Base-by-base conservation (phyloP, 2,888 invertebrate species). In the Vannuccia rotundouncinata region DNA sequence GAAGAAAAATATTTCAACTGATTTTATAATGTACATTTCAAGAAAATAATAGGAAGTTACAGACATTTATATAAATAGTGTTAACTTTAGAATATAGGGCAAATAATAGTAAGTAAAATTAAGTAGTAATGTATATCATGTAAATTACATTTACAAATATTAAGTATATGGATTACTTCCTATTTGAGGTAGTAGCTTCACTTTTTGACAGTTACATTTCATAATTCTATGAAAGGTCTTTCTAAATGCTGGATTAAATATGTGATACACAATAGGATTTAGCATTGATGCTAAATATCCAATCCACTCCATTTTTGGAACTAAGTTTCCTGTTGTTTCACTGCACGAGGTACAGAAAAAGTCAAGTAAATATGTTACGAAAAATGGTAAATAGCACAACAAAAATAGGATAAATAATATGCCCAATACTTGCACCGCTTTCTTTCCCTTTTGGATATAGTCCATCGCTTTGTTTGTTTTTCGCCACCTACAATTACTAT, bases 241-340 rank as follows among this genome's bases (percentile, higher is more conserved):
- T 31, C 83, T 77, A 80, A 84, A 84, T 66, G 84, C 83, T 17
- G 83, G 83, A 79, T 84, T 84, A 81, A 84, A 84, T 30, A 84
- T 80, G 81, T 84, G 84, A 77, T 84, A 84, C 25, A 84, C 82
- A 80, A 84, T 83, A 30, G 84, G 84, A 78, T 84, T 84, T 31
- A 84, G 77, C 82, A 83, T 83, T 5, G 84, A 84, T 28, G 82
- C 83, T 30, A 82, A 82, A 81, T 84, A 84, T 1, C 82, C 84
- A 59, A 84, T 30, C 81, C 81, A 81, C 29, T 81, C 81, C 0
- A 81, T 30, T 17, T 30, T 59, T 17, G 31, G 22, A 0, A 81
- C 59, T 29, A 81, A 30, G 27, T 66, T 77, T 29, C 31, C 45
- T 13, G 77, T 30, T 73, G 81, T 31, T 25, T 80, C 29, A 28